A percentile compares a stretch with the other conserved stretches of the same genome.
phyloP scores from a whole-genome alignment of 2,888 invertebrate species.

The Gryllus longicercus region DNA sequence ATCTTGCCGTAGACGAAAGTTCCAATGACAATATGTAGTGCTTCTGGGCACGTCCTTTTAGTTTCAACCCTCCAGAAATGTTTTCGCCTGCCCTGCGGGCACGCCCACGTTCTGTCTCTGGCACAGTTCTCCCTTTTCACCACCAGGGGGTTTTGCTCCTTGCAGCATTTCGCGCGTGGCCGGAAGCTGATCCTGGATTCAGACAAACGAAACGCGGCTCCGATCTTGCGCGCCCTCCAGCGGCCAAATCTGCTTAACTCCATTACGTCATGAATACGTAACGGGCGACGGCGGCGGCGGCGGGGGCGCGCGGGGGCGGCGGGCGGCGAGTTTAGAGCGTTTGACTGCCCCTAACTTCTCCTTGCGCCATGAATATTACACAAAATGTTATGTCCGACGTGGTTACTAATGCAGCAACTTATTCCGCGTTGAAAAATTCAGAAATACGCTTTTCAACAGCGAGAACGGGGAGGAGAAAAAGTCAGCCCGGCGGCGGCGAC shows the following conservation, averaged over 20 bases:
- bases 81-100: no score
- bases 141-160: no score
- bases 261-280: conserved; percentile 7
- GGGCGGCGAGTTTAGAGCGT: background rate
- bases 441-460: background rate
- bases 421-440: background rate
- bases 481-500: background rate
- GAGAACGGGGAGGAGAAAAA: background rate
- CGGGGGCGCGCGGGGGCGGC: background rate
- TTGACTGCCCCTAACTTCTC: background rate
- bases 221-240: background rate
- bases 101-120: no score
- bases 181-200: background rate
- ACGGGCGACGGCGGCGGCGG: background rate
- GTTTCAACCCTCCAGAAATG: no score
- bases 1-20: no score
- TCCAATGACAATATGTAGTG: no score
- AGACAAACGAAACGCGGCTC: conserved; percentile 17
- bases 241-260: conserved; percentile 7
- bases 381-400: background rate
- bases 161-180: background rate
- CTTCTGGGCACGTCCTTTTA: no score
- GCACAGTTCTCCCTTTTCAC: no score
- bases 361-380: background rate
- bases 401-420: background rate